A percentile compares a stretch with the other conserved stretches of the same genome.
phyloP scores from a whole-genome alignment of 2,797 vertebrate genomes.

The Euphonia xanthogaster region DNA sequence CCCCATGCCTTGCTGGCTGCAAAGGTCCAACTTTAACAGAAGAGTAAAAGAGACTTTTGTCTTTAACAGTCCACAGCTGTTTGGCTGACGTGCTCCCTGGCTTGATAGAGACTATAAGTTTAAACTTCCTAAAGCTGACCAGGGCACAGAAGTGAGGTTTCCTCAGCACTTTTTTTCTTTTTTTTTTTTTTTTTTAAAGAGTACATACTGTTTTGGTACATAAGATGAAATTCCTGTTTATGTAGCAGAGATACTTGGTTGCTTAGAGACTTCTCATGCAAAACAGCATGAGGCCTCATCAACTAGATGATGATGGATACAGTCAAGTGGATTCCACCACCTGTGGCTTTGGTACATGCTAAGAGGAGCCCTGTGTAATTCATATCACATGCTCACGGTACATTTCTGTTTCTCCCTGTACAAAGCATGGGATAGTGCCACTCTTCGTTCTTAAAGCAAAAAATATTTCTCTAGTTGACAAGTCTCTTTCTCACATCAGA shows the following conservation, averaged over 20 bases:
- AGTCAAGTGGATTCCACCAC: background rate
- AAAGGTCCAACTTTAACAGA: background rate
- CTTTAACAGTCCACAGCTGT: background rate
- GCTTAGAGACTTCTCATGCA: background rate
- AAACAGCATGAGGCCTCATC: background rate
- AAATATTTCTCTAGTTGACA: background rate
- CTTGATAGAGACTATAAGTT: background rate
- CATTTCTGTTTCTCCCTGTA: background rate
- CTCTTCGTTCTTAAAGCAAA: background rate
- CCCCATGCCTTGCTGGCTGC: background rate
- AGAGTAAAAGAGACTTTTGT: background rate
- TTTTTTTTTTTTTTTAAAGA: background rate
- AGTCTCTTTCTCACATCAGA: background rate
- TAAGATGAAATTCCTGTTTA: background rate
- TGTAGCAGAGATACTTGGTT: background rate
- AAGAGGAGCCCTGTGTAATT: background rate
- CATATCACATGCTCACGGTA: fast-evolving
- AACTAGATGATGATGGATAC: background rate
- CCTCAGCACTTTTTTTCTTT: too few relatives aligned
- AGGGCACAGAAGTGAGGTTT: background rate
- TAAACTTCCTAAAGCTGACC: background rate
- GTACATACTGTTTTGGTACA: background rate
- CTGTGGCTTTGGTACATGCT: background rate
- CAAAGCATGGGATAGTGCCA: background rate
- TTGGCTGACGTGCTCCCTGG: background rate